Conservation (phyloP, 1,140 invertebrate genomes). For the Pseudachorutes palmiensis region DNA sequence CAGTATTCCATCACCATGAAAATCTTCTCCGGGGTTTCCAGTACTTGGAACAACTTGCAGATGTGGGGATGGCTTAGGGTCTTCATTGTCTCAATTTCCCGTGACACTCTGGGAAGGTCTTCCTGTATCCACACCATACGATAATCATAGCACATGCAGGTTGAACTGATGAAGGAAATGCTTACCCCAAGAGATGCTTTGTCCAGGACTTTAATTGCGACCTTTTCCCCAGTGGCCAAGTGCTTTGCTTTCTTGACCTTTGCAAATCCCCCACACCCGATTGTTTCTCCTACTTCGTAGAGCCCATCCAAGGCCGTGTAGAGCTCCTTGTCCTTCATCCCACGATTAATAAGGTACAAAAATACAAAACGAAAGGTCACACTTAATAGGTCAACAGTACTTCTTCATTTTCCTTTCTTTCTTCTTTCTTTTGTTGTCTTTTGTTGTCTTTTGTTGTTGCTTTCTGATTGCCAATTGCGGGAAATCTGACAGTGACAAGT, state of each 20-base stretch:
- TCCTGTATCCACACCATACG: constrained; percentile 46
- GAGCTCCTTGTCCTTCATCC: constrained; percentile 1
- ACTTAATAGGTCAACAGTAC: no score
- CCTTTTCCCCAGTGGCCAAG: constrained; percentile 65
- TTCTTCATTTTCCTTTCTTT: no score
- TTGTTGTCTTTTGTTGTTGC: no score
- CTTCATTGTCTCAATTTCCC: constrained; percentile 74
- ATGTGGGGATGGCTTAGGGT: constrained; percentile 70
- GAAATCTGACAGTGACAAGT: no score
- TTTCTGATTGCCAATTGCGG: no score
- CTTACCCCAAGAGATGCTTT: constrained; percentile 63
- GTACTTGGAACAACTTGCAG: constrained; percentile 72
- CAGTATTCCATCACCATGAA: constrained; percentile 73
- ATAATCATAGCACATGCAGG: background rate
- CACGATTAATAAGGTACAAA: no score
- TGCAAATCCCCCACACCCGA: constrained; percentile 67
- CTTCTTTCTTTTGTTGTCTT: no score
- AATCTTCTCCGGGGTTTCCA: constrained; percentile 63
- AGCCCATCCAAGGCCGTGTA: constrained; percentile 49
- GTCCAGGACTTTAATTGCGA: constrained; percentile 81
- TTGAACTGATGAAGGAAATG: constrained; percentile 14
- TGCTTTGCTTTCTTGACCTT: constrained; percentile 74
- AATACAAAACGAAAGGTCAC: no score
- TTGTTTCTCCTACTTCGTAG: constrained; percentile 65
- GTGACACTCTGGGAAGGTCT: constrained; percentile 65